Evolutionary conservation across 1,140 invertebrate species (phyloP).

Genomic region (Pseudachorutes palmiensis): DNA sequence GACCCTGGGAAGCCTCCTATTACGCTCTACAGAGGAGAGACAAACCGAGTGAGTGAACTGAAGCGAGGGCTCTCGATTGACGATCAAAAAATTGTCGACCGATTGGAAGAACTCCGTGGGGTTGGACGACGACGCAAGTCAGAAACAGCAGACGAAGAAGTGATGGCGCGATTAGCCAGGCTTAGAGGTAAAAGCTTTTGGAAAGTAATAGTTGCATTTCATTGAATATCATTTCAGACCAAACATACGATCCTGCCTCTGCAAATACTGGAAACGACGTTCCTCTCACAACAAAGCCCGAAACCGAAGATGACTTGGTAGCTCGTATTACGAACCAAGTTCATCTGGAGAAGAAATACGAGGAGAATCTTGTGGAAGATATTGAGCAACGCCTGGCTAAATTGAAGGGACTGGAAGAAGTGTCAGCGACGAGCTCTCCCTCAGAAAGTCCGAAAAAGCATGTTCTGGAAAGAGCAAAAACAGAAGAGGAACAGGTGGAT

Average conservation of each 20-base stretch:
- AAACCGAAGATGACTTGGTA: constrained; percentile 54
- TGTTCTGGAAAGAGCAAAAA: neutral
- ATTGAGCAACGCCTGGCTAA: constrained; percentile 31
- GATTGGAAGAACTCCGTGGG: constrained; percentile 52
- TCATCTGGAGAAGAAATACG: constrained; percentile 44
- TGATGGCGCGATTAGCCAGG: constrained; percentile 35
- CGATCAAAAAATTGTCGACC: constrained; percentile 50
- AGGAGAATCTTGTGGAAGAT: constrained; percentile 18
- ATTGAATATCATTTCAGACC: too few relatives aligned
- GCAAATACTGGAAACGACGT: neutral
- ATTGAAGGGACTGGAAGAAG: constrained; percentile 9
- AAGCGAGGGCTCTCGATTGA: constrained; percentile 43
- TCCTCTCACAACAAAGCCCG: constrained; percentile 47
- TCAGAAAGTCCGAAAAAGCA: too few relatives aligned
- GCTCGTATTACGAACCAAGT: constrained; percentile 52
- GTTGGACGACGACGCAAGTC: constrained; percentile 15
- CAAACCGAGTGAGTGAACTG: constrained; percentile 42
- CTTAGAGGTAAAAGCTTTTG: constrained; percentile 32
- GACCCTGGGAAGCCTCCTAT: constrained; percentile 45
- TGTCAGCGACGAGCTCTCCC: neutral
- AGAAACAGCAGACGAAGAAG: constrained; percentile 32
- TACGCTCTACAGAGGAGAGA: constrained; percentile 45
- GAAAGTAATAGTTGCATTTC: too few relatives aligned
- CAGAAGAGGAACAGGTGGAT: neutral
- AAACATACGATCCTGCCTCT: constrained; percentile 7